Evolutionary conservation across 2,888 invertebrate genomes (phyloP), one percentile per base, ranked within the genome.

Genomic region (Bursaphelenchus okinawaensis): DNA sequence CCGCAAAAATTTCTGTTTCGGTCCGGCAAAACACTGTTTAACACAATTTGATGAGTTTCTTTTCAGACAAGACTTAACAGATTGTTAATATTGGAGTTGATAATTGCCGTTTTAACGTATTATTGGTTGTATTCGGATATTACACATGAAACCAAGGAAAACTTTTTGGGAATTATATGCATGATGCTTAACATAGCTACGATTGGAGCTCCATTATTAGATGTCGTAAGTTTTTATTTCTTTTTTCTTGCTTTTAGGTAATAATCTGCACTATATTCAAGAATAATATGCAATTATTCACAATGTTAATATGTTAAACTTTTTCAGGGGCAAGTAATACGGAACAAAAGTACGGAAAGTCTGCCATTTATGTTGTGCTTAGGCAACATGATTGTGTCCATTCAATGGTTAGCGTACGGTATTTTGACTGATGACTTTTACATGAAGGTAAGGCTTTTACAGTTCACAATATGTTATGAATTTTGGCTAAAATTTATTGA

Each of bases 361-460:
- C 86, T 95, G 84, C 93, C 93, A 6, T 91, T 93, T 83, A 91
- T 92, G 8, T 86, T 94, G 66, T 92, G 92, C 78, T 84, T 91
- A 31, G 89, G 90, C 73, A 92, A 90, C 70, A 87, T 91, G 28
- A 79, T 91, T 7, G 91, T 93, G 16, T 87, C 89, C 24, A 86
- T 87, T 70, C 87, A 89, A 81, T 92, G 92, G 92, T 85, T 90
- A 60, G 79, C 90, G 0, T 92, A 92, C 83, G 92, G 91, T 16
- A 85, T 89, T 72, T 88, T 90, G 52, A 86, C 91, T 64, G 85
- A 87, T 70, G 91, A 92, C 83, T 82, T 85, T 65, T 91, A 91
- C 84, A 87, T 92, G 77, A 86, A 90, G 77, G 91, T 91, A 84
- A n/a, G 8, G 12, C n/a, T 24, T 20, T 66, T 51, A 27, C 6